Percentiles rank a stretch among this genome's conserved stretches.
Conservation (phyloP, 2,797 vertebrate genomes). For the Anabacerthia variegaticeps region DNA sequence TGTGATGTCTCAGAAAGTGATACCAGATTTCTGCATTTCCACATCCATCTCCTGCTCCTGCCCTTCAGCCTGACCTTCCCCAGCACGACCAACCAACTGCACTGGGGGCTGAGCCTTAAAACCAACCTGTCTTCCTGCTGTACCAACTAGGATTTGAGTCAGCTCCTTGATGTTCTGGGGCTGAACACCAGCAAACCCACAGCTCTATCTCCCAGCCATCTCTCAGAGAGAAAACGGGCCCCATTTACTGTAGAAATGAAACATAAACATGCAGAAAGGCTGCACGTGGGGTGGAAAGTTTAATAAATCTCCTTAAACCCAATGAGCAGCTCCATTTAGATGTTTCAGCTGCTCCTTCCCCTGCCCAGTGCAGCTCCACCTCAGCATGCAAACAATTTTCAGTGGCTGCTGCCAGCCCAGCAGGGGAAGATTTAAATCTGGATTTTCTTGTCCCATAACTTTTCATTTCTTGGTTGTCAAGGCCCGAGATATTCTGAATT, state of each 20-base stretch:
- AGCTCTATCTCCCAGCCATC: not conserved
- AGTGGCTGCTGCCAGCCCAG: slow-evolving; percentile 44
- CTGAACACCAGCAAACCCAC: not conserved
- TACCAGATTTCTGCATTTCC: not conserved
- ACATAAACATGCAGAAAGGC: not conserved
- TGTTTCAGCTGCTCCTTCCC: not conserved
- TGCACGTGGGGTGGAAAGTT: not conserved
- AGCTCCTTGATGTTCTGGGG: not conserved
- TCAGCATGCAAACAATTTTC: slow-evolving; percentile 21
- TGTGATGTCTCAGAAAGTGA: rapidly evolving
- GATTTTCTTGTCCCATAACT: slow-evolving; percentile 53
- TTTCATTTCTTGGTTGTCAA: slow-evolving; percentile 57
- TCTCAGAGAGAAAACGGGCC: not conserved
- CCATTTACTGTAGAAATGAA: not conserved
- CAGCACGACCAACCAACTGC: not conserved
- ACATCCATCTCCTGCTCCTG: not conserved
- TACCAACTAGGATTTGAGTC: not conserved
- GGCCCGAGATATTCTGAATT: slow-evolving; percentile 10
- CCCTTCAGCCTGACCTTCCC: not conserved
- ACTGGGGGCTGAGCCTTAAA: not conserved
- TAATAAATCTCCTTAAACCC: not conserved
- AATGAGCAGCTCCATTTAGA: not conserved
- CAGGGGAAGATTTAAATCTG: slow-evolving; percentile 53
- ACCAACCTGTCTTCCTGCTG: not conserved
- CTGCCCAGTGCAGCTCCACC: not conserved